Conservation (phyloP, 2,888 invertebrate genomes). For the Uropetala carovei region DNA sequence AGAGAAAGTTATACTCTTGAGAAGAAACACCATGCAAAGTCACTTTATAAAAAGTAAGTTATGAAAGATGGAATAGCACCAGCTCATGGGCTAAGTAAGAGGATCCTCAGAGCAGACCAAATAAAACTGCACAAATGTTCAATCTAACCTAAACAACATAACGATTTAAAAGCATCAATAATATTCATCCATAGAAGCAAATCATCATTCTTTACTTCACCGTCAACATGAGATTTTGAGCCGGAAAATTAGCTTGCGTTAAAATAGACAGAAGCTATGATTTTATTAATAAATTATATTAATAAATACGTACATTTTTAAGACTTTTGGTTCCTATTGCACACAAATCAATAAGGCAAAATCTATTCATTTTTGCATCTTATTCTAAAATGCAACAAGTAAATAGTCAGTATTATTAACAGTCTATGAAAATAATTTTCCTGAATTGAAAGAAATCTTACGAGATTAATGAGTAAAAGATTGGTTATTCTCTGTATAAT, state of each 20-base stretch:
- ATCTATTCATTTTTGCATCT: too few relatives aligned
- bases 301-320: too few relatives aligned
- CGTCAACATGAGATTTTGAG: too few relatives aligned
- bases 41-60: conserved; percentile 51
- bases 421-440: background rate
- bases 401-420: conserved; percentile 9
- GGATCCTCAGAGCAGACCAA: conserved; percentile 25
- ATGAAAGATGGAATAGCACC: conserved; percentile 61
- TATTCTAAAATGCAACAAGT: background rate
- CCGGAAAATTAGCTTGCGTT: too few relatives aligned
- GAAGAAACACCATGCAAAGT: conserved; percentile 60
- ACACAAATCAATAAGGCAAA: too few relatives aligned
- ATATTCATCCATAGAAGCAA: background rate
- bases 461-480: too few relatives aligned
- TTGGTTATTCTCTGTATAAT: too few relatives aligned
- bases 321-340: too few relatives aligned
- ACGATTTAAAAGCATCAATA: background rate
- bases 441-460: background rate
- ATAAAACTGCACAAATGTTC: background rate
- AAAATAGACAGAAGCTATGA: too few relatives aligned
- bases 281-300: too few relatives aligned
- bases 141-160: background rate
- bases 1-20: conserved; percentile 41
- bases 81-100: conserved; percentile 59
- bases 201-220: too few relatives aligned